phyloP scores from a whole-genome alignment of 2,888 invertebrate genomes.

The Rapana venosa region DNA sequence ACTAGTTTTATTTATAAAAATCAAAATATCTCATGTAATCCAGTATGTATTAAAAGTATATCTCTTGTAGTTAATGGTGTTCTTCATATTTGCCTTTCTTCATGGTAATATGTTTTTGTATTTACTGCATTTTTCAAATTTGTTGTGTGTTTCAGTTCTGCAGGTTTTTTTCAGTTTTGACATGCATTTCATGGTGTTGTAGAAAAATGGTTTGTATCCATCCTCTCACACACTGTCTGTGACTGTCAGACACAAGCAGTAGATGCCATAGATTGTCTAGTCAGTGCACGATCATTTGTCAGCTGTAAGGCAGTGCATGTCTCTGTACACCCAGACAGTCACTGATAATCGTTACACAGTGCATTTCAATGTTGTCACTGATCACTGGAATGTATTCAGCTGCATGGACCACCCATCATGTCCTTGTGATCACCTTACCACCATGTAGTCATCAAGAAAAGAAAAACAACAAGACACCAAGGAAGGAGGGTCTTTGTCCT shows the following conservation, averaged over 20 bases:
- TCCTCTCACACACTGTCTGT: background rate
- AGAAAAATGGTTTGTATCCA: background rate
- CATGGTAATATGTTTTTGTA: background rate
- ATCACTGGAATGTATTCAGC: background rate
- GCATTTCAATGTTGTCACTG: background rate
- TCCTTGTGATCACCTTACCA: background rate
- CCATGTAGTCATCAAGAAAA: background rate
- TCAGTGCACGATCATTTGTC: background rate
- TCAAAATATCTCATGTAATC: background rate
- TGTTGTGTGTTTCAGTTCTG: background rate
- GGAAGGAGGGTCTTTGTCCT: no score
- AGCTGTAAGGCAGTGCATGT: background rate
- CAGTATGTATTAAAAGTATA: background rate
- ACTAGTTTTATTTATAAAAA: background rate
- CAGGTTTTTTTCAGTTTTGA: background rate
- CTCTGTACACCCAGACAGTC: background rate
- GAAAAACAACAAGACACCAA: background rate
- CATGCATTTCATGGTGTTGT: background rate
- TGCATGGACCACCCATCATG: background rate
- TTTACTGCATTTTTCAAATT: background rate
- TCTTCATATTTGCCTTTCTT: background rate
- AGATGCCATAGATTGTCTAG: background rate
- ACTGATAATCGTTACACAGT: background rate
- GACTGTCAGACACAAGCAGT: background rate
- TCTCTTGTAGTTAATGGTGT: background rate